Evolutionary conservation across 2,888 invertebrate species (phyloP).

Genomic region (Plemyria rubiginata): DNA sequence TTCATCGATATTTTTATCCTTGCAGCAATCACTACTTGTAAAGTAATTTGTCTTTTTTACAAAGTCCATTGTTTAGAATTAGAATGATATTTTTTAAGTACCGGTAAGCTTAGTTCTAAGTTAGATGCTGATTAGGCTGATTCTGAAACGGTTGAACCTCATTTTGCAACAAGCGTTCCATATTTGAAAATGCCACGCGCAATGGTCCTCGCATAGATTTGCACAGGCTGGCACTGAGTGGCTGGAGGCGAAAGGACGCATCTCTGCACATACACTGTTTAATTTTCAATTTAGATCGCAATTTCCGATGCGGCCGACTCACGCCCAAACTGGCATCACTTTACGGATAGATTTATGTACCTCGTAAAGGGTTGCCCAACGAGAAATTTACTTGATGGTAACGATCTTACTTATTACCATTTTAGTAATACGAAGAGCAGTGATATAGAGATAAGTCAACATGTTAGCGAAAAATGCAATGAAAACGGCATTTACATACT

Average conservation of each 20-base stretch:
- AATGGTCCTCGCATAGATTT: slow-evolving; percentile 43
- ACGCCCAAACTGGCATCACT: slow-evolving; percentile 82
- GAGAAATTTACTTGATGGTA: slow-evolving; percentile 38
- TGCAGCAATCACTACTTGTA: not conserved
- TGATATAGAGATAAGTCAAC: slow-evolving; percentile 29
- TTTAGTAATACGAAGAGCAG: slow-evolving; percentile 21
- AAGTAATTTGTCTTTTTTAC: too few species aligned
- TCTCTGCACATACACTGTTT: slow-evolving; percentile 69
- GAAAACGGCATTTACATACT: slow-evolving; percentile 1
- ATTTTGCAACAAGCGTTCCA: slow-evolving; percentile 48
- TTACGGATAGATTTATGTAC: slow-evolving; percentile 80
- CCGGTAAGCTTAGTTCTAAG: not conserved
- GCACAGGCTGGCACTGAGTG: not conserved
- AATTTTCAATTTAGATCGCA: slow-evolving; percentile 86
- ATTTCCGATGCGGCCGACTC: slow-evolving; percentile 79
- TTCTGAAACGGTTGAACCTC: slow-evolving; percentile 36
- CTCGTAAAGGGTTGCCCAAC: slow-evolving; percentile 40
- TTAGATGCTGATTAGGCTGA: slow-evolving; percentile 1
- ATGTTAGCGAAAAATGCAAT: slow-evolving; percentile 14
- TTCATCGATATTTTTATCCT: not conserved
- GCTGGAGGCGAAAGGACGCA: slow-evolving; percentile 35
- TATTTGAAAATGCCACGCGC: slow-evolving; percentile 38
- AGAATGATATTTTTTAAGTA: too few species aligned
- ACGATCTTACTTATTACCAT: slow-evolving; percentile 24
- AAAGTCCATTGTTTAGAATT: too few species aligned